Evolutionary conservation across 2,797 vertebrate genomes (phyloP).

Genomic region (Sparidentex hasta): DNA sequence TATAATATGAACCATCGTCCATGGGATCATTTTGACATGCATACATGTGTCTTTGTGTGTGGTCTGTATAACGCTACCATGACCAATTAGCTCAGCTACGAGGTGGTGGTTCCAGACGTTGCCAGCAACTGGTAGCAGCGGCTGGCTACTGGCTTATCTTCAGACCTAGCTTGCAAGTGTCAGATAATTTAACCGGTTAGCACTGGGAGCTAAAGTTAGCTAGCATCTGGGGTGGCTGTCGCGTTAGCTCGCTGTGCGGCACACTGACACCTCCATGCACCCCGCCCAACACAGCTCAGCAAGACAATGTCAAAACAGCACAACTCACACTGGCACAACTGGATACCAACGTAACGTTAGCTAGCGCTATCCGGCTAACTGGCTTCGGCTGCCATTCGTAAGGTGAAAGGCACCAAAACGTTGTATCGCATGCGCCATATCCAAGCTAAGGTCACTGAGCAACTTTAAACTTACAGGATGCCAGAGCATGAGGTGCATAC

Average conservation of each 20-base stretch:
- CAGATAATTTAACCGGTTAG: slow-evolving; percentile 53
- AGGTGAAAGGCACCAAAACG: slow-evolving; percentile 21
- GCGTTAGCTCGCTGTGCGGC: slow-evolving; percentile 24
- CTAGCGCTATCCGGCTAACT: slow-evolving; percentile 43
- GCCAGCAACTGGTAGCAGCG: slow-evolving; percentile 55
- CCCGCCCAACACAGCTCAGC: slow-evolving; percentile 57
- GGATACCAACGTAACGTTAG: slow-evolving; percentile 31
- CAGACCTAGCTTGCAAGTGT: slow-evolving; percentile 47
- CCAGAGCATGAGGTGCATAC: slow-evolving; percentile 98
- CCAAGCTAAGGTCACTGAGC: slow-evolving; percentile 60
- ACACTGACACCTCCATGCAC: slow-evolving; percentile 38
- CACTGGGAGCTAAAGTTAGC: slow-evolving; percentile 50
- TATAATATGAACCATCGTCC: not conserved
- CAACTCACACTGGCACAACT: slow-evolving; percentile 31
- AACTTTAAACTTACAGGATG: slow-evolving; percentile 91
- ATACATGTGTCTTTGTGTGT: not conserved
- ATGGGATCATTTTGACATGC: not conserved
- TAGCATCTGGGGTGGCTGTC: slow-evolving; percentile 25
- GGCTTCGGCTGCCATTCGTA: not conserved
- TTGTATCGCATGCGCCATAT: slow-evolving; percentile 53
- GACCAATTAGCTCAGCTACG: slow-evolving; percentile 10
- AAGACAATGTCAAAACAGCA: slow-evolving; percentile 57
- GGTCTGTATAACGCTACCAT: not conserved
- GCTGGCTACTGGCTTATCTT: slow-evolving; percentile 46
- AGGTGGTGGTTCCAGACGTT: slow-evolving; percentile 13